Evolutionary conservation across 2,888 invertebrate genomes (phyloP), one percentile per base, ranked within the genome.

Genomic region (Drosophila mercatorum): DNA sequence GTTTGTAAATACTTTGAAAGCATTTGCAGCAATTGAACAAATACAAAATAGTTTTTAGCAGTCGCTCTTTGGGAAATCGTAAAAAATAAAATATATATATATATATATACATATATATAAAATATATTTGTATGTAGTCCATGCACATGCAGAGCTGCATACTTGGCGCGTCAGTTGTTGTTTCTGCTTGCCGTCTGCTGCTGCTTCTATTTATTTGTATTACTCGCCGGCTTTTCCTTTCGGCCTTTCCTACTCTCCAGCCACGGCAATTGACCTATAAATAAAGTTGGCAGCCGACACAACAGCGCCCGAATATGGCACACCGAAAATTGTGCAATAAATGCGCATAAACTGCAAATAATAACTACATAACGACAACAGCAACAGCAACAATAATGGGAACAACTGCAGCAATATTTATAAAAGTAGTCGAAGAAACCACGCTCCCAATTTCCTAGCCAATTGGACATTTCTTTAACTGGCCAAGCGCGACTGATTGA

Each of bases 11-110:
- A 85, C 88, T 80, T 89, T 81, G 73, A 81, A 85, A 85, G 82
- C 85, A 85, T 89, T 86, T 86, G 83, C 89, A 80, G 88, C 89
- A 88, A 89, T 88, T 88, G 86, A 82, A 82, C 88, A 83, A 89
- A 89, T 75, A 86, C 86, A 85, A 89, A 85, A 89, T 80, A 70
- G 65, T 72, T 69, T 75, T 57, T 61, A 64, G 67, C 68, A 44
- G 78, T 63, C 59, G 76, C 76, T 64, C 69, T 83, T 81, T 75
- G 57, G 64, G 68, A 59, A 83, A 75, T 80, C 73, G 85, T 78
- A 73, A 61, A 85, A 85, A 83, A 76, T 77, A 68, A 72, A 76
- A 80, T 79, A 80, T 31, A 78, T 61, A 46, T 57, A 44, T 10
- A 65, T 51, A 41, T 58, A 60, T 58, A 49, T 46, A 66, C 52